Base-by-base conservation (phyloP, 2,797 vertebrate genomes). In the Hippoglossus hippoglossus region DNA sequence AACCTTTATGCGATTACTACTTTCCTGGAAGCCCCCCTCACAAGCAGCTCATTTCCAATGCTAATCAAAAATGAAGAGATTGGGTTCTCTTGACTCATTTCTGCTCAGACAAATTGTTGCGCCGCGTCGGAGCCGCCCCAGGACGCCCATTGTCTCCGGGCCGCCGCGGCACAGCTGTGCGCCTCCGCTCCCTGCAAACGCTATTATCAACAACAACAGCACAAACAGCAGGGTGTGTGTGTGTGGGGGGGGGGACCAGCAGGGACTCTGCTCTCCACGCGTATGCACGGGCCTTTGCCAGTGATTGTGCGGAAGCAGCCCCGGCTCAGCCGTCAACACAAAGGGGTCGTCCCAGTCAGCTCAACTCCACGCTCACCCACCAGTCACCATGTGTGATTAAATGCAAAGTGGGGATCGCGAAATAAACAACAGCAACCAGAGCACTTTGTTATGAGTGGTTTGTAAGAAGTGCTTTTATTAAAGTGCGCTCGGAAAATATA, bases 121-220 rank as follows among this genome's bases (percentile, higher is more conserved):
- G n/a, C 62, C 61, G 66, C 70, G 25, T 82, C 78, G 60, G 34
- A 66, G 63, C 57, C 21, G 6, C 86, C 86, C 86, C 82, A 77
- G 85, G 85, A 85, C 36, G 69, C 57, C 61, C 71, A 83, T 89
- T 86, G 87, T 91, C 61, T 80, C 55, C 68, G 8, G 73, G 79
- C 57, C 87, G 24, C 82, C 36, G 66, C n/a, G 73, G 81, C 36
- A 0, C 82, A 82, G 84, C 73, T 73, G 77, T 74, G 28, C 6
- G 4, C 18, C 44, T 44, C 4, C 15, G 1, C 22, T 25, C 5
- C 21, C 21, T 49, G 84, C 87, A 90, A 91, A 89, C 65, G 73
- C 67, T 47, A 75, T 84, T 76, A 87, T 77, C 77, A 79, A 78
- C 75, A 73, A 80, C 79, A 87, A 75, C 75, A 83, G 28, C 69